These are phyloP conservation scores for Epinephelus malabaricus DNA, from an alignment of 2,797 vertebrate genomes.

Conservation along the genomic window DNA sequence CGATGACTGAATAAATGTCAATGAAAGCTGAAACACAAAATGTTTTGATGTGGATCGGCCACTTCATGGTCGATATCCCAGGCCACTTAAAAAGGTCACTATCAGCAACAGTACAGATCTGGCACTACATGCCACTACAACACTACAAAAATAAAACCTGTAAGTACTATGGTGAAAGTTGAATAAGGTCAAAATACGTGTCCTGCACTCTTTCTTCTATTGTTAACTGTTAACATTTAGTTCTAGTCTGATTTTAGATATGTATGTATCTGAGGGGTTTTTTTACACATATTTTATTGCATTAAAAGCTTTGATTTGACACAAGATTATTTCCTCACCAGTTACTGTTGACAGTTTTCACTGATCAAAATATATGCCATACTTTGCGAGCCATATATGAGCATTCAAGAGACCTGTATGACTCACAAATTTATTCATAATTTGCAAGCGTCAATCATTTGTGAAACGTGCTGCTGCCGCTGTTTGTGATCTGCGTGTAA, in stretches of 20 bases:
- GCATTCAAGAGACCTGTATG: not conserved
- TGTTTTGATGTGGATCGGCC: too few relatives aligned
- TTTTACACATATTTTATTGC: not conserved
- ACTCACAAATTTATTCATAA: not conserved
- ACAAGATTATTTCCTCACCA: not conserved
- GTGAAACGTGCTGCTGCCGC: not conserved
- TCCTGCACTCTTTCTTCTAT: too few relatives aligned
- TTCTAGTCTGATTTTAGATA: not conserved
- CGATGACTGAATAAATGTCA: too few relatives aligned
- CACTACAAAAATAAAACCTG: not conserved
- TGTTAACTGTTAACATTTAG: not conserved
- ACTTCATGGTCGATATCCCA: not conserved
- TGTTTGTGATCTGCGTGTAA: conserved; percentile 1
- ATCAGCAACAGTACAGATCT: not conserved
- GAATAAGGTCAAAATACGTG: too few relatives aligned
- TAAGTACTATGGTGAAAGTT: too few relatives aligned
- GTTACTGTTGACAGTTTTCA: not conserved
- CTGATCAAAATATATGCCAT: not conserved
- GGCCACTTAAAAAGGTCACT: not conserved
- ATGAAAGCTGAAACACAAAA: too few relatives aligned
- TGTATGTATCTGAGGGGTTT: not conserved
- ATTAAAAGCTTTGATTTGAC: not conserved
- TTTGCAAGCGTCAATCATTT: not conserved
- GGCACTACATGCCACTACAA: not conserved
- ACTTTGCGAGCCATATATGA: not conserved